phyloP scores from a whole-genome alignment of 2,797 vertebrate species.

The Anableps anableps region DNA sequence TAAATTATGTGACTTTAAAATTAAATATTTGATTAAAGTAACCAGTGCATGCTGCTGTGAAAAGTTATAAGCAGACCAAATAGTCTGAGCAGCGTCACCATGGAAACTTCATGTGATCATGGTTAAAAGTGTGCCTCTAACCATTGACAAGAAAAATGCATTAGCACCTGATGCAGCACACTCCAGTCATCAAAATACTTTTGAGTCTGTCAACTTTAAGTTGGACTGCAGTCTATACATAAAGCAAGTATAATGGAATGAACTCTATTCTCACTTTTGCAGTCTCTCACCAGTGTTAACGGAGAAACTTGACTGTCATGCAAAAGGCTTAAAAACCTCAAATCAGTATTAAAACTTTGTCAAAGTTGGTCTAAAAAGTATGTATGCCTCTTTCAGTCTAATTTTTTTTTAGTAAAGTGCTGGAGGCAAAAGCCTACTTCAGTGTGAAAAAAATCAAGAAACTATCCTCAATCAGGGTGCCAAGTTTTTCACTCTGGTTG shows the following conservation, averaged over 20 bases:
- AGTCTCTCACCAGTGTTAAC: background rate
- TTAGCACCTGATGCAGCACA: background rate
- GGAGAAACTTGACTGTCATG: background rate
- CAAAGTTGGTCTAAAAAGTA: background rate
- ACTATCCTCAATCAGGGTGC: background rate
- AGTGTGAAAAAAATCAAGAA: background rate
- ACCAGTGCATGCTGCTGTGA: background rate
- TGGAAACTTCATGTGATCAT: background rate
- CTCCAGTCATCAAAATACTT: background rate
- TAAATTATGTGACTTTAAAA: background rate
- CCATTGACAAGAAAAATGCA: background rate
- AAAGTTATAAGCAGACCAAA: background rate
- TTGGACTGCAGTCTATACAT: background rate
- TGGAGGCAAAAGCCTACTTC: background rate
- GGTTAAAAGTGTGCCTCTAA: slow-evolving; percentile 3
- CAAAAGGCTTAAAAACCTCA: background rate
- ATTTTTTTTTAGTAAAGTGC: background rate
- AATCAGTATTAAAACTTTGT: background rate
- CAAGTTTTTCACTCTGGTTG: background rate
- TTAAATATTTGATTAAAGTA: slow-evolving; percentile 1
- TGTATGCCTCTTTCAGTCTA: background rate
- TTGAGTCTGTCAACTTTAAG: background rate
- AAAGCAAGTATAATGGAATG: background rate
- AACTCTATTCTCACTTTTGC: background rate
- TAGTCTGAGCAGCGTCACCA: background rate